These are phyloP conservation scores for Tolypeutes matacus DNA, from an alignment of 2,797 vertebrate genomes.

Conservation along the genomic window DNA sequence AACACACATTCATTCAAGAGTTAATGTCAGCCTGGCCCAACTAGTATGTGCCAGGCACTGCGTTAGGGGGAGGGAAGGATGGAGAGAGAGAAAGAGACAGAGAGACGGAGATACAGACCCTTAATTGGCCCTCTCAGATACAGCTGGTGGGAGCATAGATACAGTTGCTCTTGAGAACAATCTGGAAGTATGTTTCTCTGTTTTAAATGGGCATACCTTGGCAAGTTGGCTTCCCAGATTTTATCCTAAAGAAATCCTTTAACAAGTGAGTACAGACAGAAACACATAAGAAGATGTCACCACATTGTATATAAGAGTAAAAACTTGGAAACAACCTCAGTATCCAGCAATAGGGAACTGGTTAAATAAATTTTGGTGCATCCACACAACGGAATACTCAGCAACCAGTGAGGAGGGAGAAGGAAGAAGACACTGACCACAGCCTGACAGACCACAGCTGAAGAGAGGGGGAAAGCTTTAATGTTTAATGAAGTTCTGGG, in stretches of 20 bases:
- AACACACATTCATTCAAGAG: neutral
- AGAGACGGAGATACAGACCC: neutral
- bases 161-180: neutral
- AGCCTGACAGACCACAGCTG: neutral
- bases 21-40: slow-evolving; percentile 2
- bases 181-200: slow-evolving; percentile 9
- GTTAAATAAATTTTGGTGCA: neutral
- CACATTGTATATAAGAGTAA: neutral
- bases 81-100: neutral
- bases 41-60: neutral
- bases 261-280: neutral
- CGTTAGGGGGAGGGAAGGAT: neutral
- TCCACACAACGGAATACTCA: neutral
- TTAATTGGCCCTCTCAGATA: neutral
- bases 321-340: slow-evolving; percentile 25
- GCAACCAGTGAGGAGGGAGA: neutral
- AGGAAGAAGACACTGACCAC: neutral
- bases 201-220: slow-evolving; percentile 46
- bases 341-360: neutral
- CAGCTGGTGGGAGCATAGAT: neutral
- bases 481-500: neutral
- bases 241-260: slow-evolving; percentile 48
- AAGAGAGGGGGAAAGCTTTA: neutral
- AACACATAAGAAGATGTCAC: neutral
- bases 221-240: slow-evolving; percentile 37